A percentile compares a stretch with the other conserved stretches of the same genome.
phyloP scores from a whole-genome alignment of 2,113 vertebrate genomes.

The Aythya baeri region DNA sequence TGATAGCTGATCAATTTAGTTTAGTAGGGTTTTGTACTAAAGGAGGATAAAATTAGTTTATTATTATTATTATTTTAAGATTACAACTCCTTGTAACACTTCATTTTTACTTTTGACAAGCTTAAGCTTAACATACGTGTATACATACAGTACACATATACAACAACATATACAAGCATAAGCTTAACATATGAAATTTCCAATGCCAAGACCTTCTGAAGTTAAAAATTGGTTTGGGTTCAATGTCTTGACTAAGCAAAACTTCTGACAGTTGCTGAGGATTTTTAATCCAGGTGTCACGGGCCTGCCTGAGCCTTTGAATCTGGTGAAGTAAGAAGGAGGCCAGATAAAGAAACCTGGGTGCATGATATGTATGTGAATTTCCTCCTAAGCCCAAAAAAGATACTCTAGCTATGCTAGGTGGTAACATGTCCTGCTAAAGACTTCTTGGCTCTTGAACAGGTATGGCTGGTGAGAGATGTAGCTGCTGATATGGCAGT shows the following conservation, averaged over 20 bases:
- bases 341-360: not conserved
- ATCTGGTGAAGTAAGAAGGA: not conserved
- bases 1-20: not conserved
- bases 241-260: not conserved
- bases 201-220: not conserved
- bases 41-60: not conserved
- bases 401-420: not conserved
- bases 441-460: not conserved
- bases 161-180: too few species aligned
- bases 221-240: not conserved
- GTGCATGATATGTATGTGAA: not conserved
- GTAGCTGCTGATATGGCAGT: not conserved
- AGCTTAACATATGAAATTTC: not conserved
- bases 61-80: not conserved
- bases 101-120: not conserved
- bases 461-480: not conserved
- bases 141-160: too few species aligned
- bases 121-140: not conserved
- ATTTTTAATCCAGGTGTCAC: not conserved
- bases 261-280: not conserved
- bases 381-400: not conserved
- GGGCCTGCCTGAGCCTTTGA: not conserved
- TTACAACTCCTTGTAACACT: not conserved
- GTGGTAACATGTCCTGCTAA: not conserved
- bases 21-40: not conserved